Base-by-base conservation (phyloP, 2,113 vertebrate species). In the Zeus faber region DNA sequence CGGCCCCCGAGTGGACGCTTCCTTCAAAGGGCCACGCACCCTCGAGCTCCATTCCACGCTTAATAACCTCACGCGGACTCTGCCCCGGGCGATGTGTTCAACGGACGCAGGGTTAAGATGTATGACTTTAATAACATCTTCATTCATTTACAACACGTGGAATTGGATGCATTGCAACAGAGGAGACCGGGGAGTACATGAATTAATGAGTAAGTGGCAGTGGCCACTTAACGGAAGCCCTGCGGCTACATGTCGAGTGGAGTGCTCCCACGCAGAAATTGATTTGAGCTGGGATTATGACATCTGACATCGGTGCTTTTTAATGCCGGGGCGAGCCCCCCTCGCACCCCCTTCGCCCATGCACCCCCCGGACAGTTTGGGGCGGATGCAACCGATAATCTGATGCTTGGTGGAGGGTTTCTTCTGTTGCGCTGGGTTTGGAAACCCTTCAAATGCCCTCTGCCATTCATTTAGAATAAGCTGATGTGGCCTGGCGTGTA, bases 281-380 rank as follows among this genome's bases (percentile, higher is more conserved):
- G 84, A 84, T 84, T 86, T 71, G 65, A 75, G 78, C 67, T 74
- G 62, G 76, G 81, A 82, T 84, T 78, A 85, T 80, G 81, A 82
- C 77, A 74, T 79, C 57, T 49, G 20, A 59, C 54, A 24, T 57
- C 67, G 14, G 53, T 41, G 54, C 43, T 61, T 53, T 70, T 50
- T 29, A 69, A 43, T 54, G 16, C 33, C 40, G 66, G 65, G 75
- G 68, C 63, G 79, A 77, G 53, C 54, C 51, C 43, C 61, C 44
- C 21, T 22, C 44, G 2, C 20, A 5, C 21, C 21, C 13, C 20
- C 9, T 3, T 13, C 8, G 17, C 49, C 49, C 25, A 4, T 48
- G 56, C 25, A 24, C 35, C 39, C 47, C 27, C 27, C 4, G 27
- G 27, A 8, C 8, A 8, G 27, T 4, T 8, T 29, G 8, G 27